phyloP scores from a whole-genome alignment of 2,113 vertebrate genomes.

The Rhombomys opimus region DNA sequence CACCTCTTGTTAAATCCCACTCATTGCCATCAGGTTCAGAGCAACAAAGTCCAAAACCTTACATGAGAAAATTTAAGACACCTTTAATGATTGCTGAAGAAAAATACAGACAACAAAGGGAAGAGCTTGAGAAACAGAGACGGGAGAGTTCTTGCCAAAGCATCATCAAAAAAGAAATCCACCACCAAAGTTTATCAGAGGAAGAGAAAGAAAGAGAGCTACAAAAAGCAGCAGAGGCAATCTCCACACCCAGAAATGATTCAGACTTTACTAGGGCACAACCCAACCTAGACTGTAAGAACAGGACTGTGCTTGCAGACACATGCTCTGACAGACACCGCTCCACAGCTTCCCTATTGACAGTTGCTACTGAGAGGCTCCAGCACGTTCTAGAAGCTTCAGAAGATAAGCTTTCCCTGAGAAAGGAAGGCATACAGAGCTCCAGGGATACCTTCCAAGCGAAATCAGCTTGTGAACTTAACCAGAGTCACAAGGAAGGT shows the following conservation, averaged over 20 bases:
- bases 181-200: slow-evolving; percentile 70
- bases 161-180: slow-evolving; percentile 58
- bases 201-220: slow-evolving; percentile 65
- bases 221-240: slow-evolving; percentile 46
- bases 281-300: slow-evolving; percentile 10
- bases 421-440: slow-evolving; percentile 82
- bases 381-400: slow-evolving; percentile 81
- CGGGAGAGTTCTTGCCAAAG: slow-evolving; percentile 64
- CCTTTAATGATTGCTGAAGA: slow-evolving; percentile 94
- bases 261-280: neutral
- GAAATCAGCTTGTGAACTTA: slow-evolving; percentile 77
- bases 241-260: neutral
- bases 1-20: slow-evolving; percentile 87
- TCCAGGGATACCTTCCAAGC: slow-evolving; percentile 80
- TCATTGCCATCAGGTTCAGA: slow-evolving; percentile 87
- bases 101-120: slow-evolving; percentile 89
- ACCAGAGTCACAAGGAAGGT: slow-evolving; percentile 82
- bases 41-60: slow-evolving; percentile 87
- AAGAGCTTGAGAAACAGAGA: slow-evolving; percentile 87
- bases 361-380: slow-evolving; percentile 69
- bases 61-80: slow-evolving; percentile 92
- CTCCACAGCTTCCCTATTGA: slow-evolving; percentile 67
- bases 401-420: slow-evolving; percentile 74
- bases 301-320: neutral
- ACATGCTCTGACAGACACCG: slow-evolving; percentile 52